Percentiles rank a stretch among this genome's conserved stretches.
Conservation (phyloP, 2,797 vertebrate genomes). For the Hemibagrus guttatus region DNA sequence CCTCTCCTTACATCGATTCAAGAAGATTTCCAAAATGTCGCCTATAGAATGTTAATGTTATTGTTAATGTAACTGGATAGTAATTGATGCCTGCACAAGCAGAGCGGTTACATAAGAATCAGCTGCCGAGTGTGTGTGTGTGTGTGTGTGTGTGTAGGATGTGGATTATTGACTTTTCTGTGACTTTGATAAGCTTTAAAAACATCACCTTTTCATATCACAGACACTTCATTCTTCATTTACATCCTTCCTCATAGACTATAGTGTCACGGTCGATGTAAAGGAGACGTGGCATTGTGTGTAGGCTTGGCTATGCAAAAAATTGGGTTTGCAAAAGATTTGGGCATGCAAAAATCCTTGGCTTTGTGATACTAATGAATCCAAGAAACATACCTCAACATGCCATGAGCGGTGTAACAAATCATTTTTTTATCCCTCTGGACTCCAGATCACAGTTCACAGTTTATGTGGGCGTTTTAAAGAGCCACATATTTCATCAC, state of each 20-base stretch:
- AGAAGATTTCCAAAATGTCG: not conserved
- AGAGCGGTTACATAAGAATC: conserved; percentile 2
- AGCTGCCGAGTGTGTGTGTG: not conserved
- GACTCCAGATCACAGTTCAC: not conserved
- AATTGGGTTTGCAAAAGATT: not conserved
- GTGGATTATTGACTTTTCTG: not conserved
- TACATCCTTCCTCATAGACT: not conserved
- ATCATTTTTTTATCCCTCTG: not conserved
- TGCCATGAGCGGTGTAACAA: not conserved
- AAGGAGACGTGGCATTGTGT: not conserved
- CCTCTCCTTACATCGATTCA: not conserved
- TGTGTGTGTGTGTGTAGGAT: not conserved
- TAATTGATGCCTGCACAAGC: not conserved
- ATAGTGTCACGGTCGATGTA: not conserved
- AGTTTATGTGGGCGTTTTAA: not conserved
- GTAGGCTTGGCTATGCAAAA: not conserved
- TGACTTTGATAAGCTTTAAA: not conserved
- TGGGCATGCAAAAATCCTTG: not conserved
- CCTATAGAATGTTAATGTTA: not conserved
- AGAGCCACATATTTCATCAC: not conserved
- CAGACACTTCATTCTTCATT: not conserved
- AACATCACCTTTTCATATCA: not conserved
- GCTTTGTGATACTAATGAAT: not conserved
- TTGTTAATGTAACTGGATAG: not conserved
- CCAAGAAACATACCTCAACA: not conserved